A percentile compares a stretch with the other conserved stretches of the same genome.
These are phyloP conservation scores for Agrotis clavis DNA, from an alignment of 2,888 invertebrate species.

Conservation along the genomic window DNA sequence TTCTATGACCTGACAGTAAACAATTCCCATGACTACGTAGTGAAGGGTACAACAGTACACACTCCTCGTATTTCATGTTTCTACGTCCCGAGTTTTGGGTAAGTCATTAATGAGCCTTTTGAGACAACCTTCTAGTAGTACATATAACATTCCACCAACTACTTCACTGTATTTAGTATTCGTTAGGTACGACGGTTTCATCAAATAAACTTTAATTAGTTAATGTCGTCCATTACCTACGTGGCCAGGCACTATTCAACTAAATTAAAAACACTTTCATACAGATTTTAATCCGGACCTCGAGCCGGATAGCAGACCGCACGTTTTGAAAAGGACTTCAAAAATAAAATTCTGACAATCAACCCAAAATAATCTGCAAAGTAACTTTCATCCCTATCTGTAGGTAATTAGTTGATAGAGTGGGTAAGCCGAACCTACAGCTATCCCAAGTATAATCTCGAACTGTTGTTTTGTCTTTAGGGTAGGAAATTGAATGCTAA, in stretches of 20 bases:
- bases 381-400: conserved; percentile 27
- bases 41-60: conserved; percentile 51
- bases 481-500: conserved; percentile 64
- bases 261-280: conserved; percentile 25
- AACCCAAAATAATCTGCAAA: conserved; percentile 32
- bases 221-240: conserved; percentile 26
- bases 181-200: conserved; percentile 11
- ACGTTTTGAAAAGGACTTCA: conserved; percentile 38
- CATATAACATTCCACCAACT: conserved; percentile 27
- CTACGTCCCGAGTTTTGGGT: conserved; percentile 62
- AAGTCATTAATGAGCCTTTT: conserved; percentile 61
- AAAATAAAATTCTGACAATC: conserved; percentile 42
- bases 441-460: conserved; percentile 29
- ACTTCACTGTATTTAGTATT: conserved; percentile 29
- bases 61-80: conserved; percentile 62
- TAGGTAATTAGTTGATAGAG: conserved; percentile 54
- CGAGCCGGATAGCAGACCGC: conserved; percentile 2
- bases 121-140: conserved; percentile 46
- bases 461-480: conserved; percentile 41
- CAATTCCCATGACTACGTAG: conserved; percentile 50
- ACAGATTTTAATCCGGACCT: conserved; percentile 40
- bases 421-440: conserved; percentile 19
- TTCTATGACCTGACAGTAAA: conserved; percentile 39
- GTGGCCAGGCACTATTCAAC: conserved; percentile 28
- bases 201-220: conserved; percentile 44